These are phyloP conservation scores for Drosophila phalerata DNA, from an alignment of 2,888 invertebrate genomes.

Conservation along the genomic window DNA sequence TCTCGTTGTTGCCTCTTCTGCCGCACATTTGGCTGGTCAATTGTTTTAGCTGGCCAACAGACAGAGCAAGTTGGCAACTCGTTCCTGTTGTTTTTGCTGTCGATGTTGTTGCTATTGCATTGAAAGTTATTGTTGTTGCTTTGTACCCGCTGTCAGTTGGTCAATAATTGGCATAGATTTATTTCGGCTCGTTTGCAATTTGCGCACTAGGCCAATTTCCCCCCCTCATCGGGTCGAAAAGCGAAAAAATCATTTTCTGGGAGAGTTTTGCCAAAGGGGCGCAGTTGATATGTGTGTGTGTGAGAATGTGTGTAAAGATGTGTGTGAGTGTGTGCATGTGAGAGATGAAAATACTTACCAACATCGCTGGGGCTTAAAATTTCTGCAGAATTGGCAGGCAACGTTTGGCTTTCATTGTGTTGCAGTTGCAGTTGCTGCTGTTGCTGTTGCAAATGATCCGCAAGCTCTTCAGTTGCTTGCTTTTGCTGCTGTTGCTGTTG, in stretches of 20 bases:
- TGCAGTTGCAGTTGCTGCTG: slow-evolving; percentile 13
- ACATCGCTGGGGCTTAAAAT: slow-evolving; percentile 74
- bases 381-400: slow-evolving; percentile 72
- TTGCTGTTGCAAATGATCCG: slow-evolving; percentile 22
- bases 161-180: slow-evolving; percentile 82
- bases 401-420: slow-evolving; percentile 62
- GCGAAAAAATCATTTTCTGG: slow-evolving; percentile 40
- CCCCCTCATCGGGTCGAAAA: slow-evolving; percentile 20
- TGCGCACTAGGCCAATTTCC: slow-evolving; percentile 47
- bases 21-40: slow-evolving; percentile 62
- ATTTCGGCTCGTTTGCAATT: slow-evolving; percentile 71
- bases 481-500: slow-evolving; percentile 42
- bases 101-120: slow-evolving; percentile 23
- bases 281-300: slow-evolving; percentile 42
- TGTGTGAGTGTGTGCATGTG: slow-evolving; percentile 10
- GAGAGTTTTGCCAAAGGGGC: slow-evolving; percentile 40
- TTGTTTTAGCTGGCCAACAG: slow-evolving; percentile 51
- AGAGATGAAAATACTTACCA: slow-evolving; percentile 65
- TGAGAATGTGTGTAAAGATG: neutral
- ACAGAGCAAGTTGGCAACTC: slow-evolving; percentile 24
- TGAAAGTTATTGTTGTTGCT: slow-evolving; percentile 53
- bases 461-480: slow-evolving; percentile 40
- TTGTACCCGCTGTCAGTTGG: slow-evolving; percentile 70
- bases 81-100: slow-evolving; percentile 12
- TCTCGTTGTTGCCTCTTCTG: slow-evolving; percentile 61